These are phyloP conservation scores for Prunella himalayana DNA, from an alignment of 2,113 vertebrate genomes.

Conservation along the genomic window DNA sequence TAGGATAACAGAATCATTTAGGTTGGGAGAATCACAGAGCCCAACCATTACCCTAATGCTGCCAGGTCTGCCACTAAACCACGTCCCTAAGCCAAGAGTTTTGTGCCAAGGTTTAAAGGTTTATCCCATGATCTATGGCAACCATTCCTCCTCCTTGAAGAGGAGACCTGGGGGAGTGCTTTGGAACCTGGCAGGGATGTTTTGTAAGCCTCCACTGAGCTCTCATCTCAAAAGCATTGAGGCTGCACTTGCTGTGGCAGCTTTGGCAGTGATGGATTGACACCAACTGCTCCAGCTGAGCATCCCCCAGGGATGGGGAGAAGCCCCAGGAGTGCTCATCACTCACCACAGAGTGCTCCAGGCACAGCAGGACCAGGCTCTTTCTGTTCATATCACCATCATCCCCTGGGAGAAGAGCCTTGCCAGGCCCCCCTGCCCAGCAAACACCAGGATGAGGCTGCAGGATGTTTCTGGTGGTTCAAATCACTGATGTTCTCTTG, in stretches of 20 bases:
- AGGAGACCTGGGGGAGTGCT: not conserved
- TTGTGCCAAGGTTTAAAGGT: not conserved
- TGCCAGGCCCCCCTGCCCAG: not conserved
- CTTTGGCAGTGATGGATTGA: not conserved
- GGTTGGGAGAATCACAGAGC: not conserved
- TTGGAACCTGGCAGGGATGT: not conserved
- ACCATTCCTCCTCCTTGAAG: not conserved
- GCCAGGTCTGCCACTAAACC: not conserved
- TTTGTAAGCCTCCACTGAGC: not conserved
- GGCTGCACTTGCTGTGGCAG: fast-evolving
- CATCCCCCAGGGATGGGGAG: fast-evolving
- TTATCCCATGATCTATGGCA: not conserved
- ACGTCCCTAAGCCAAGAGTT: not conserved
- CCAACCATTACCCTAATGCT: not conserved
- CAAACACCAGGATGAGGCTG: fast-evolving
- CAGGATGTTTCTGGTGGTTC: not conserved
- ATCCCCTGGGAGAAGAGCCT: not conserved
- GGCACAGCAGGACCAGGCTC: not conserved
- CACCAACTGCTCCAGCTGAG: not conserved
- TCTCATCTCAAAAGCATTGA: not conserved
- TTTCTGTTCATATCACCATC: fast-evolving
- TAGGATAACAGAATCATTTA: not conserved
- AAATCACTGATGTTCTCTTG: fast-evolving
- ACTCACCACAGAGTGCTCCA: not conserved
- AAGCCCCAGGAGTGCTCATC: not conserved